A percentile compares a stretch with the other conserved stretches of the same genome.
Evolutionary conservation across 2,113 vertebrate species (phyloP).

Genomic region (Syrmaticus mikado): DNA sequence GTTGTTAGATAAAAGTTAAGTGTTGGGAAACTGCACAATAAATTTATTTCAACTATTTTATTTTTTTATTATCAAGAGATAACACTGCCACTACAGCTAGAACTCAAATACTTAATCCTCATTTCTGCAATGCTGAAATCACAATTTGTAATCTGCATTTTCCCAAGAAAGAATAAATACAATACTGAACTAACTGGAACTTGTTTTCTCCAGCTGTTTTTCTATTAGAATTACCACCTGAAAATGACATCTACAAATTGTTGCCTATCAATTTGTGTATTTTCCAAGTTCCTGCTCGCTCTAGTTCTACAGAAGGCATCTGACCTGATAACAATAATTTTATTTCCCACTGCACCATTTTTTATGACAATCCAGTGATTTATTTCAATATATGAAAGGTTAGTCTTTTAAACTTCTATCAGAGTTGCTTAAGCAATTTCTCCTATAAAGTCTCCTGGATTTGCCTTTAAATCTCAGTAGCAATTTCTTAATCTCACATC

Average conservation of each 20-base stretch:
- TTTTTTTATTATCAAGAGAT: background rate
- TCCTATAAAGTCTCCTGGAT: background rate
- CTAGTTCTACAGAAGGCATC: background rate
- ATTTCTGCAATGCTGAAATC: background rate
- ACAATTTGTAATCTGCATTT: background rate
- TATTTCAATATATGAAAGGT: background rate
- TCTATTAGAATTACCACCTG: background rate
- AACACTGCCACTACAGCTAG: background rate
- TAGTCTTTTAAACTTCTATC: background rate
- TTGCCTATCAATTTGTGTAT: background rate
- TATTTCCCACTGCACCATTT: background rate
- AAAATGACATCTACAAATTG: background rate
- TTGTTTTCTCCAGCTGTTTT: background rate
- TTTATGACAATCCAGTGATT: background rate
- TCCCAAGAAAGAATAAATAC: background rate
- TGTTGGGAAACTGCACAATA: background rate
- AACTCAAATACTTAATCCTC: background rate
- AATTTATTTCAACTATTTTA: background rate
- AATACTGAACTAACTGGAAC: background rate
- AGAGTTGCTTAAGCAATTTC: background rate
- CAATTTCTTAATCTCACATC: background rate
- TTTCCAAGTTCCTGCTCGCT: background rate
- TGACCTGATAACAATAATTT: background rate
- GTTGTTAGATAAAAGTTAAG: background rate
- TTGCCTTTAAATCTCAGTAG: background rate